Evolutionary conservation across 2,797 vertebrate genomes (phyloP).

Genomic region (Mus minutoides): DNA sequence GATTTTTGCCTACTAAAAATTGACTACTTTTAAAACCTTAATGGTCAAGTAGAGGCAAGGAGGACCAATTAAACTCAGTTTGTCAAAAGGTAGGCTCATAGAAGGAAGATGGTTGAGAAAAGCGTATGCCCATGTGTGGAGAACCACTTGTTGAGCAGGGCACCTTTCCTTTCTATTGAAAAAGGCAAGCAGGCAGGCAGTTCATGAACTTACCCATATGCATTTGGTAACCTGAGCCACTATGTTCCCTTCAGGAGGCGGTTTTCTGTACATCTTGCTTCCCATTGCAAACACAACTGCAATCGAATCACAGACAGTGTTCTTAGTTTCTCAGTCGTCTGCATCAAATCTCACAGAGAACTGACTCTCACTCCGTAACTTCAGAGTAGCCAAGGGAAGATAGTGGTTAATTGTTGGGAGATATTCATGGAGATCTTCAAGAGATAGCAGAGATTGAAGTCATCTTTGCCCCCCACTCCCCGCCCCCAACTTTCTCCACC

Average conservation of each 20-base stretch:
- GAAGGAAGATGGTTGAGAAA: neutral
- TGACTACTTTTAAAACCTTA: neutral
- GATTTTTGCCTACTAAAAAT: slow-evolving; percentile 7
- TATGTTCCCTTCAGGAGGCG: slow-evolving; percentile 94
- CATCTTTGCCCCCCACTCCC: neutral
- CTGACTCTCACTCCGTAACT: neutral
- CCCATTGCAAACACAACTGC: slow-evolving; percentile 95
- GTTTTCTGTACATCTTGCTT: slow-evolving; percentile 93
- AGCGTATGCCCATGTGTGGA: neutral
- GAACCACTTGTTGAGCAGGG: neutral
- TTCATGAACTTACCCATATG: slow-evolving; percentile 91
- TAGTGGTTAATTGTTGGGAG: neutral
- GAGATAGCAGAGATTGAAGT: neutral
- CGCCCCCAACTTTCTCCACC: neutral
- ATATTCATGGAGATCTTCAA: neutral
- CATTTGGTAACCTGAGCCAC: slow-evolving; percentile 93
- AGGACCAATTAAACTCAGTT: neutral
- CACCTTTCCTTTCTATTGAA: neutral
- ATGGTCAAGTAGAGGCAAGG: neutral
- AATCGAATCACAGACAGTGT: slow-evolving; percentile 69
- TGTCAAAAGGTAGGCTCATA: slow-evolving; percentile 13
- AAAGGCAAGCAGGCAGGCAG: slow-evolving; percentile 28
- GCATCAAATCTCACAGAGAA: neutral
- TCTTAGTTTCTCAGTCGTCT: slow-evolving; percentile 46
- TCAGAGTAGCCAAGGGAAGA: neutral